Percentiles rank a stretch among this genome's conserved stretches.
phyloP scores from a whole-genome alignment of 2,888 invertebrate genomes.

The Watsonalla binaria region DNA sequence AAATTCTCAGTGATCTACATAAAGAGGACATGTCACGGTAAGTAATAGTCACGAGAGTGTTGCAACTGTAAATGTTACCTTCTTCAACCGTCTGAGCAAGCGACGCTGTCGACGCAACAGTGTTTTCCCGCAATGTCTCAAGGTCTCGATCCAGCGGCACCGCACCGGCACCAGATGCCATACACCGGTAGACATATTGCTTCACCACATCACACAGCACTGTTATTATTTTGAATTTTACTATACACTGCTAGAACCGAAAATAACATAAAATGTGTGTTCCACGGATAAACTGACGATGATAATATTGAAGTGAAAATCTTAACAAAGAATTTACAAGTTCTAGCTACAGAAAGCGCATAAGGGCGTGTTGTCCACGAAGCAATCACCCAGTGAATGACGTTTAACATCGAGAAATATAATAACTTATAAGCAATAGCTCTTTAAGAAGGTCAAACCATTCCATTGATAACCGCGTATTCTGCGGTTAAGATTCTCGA shows the following conservation, averaged over 20 bases:
- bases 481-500: background rate
- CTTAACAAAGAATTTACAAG: background rate
- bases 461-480: background rate
- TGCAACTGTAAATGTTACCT: constrained; percentile 43
- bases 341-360: background rate
- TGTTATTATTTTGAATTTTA: constrained; percentile 1
- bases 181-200: constrained; percentile 52
- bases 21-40: no score
- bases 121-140: constrained; percentile 70
- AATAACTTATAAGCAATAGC: background rate
- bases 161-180: constrained; percentile 68
- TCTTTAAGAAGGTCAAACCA: background rate
- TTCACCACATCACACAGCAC: constrained; percentile 33
- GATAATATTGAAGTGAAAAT: background rate
- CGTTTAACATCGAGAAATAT: background rate
- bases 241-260: background rate
- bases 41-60: background rate
- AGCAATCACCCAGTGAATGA: background rate
- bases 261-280: background rate
- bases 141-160: constrained; percentile 67
- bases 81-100: constrained; percentile 64
- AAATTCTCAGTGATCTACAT: no score
- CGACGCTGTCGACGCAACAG: constrained; percentile 66
- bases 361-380: background rate
- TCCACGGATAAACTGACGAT: background rate